A percentile compares a stretch with the other conserved stretches of the same genome.
These are phyloP conservation scores for Naja naja DNA, from an alignment of 2,113 vertebrate species.

Conservation along the genomic window DNA sequence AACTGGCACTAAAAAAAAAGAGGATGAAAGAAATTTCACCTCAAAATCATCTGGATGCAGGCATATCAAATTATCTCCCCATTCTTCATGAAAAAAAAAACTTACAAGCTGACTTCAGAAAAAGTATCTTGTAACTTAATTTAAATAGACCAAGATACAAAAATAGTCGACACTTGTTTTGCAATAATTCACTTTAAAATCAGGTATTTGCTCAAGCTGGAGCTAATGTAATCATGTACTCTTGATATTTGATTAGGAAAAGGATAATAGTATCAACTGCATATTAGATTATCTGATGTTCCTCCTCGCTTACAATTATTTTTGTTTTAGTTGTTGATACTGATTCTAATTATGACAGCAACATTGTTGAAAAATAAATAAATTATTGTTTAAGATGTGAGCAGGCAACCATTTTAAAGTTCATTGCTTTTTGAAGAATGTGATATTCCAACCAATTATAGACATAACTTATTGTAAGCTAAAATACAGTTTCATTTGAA, in stretches of 20 bases:
- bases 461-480: background rate
- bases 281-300: constrained; percentile 16
- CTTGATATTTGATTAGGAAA: constrained; percentile 4
- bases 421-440: background rate
- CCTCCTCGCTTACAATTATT: constrained; percentile 41
- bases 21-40: background rate
- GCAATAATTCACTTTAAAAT: constrained; percentile 28
- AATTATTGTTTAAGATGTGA: background rate
- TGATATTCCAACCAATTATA: background rate
- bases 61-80: background rate
- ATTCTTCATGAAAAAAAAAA: background rate
- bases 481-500: background rate
- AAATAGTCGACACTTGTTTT: constrained; percentile 5
- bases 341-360: background rate
- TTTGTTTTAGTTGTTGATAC: constrained; percentile 30
- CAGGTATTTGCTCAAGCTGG: constrained; percentile 26
- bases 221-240: constrained; percentile 15
- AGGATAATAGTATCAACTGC: constrained; percentile 31
- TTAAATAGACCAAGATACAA: background rate
- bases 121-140: background rate
- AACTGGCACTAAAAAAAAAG: background rate
- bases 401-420: background rate
- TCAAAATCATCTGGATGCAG: background rate
- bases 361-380: background rate
- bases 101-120: background rate